Conservation (phyloP, 2,888 invertebrate genomes). For the Axea sp. region DNA sequence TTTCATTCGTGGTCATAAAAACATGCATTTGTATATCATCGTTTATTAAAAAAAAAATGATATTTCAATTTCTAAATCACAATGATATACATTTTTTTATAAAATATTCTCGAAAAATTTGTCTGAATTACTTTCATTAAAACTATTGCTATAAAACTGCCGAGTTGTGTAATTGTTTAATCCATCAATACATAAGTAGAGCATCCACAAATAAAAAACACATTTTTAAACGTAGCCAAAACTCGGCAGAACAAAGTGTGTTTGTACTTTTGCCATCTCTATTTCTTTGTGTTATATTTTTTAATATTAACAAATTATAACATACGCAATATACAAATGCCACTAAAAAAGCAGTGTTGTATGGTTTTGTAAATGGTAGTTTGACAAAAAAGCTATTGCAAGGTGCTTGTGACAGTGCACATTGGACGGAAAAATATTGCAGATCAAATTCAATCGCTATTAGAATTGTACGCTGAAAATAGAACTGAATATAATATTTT, state of each 20-base stretch:
- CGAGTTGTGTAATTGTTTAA: conserved; percentile 34
- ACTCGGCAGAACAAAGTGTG: conserved; percentile 33
- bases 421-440: conserved; percentile 59
- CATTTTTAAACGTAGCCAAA: no score
- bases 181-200: no score
- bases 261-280: conserved; percentile 43
- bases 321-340: conserved; percentile 76
- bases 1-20: no score
- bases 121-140: conserved; percentile 20
- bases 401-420: conserved; percentile 73
- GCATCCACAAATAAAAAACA: no score
- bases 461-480: conserved; percentile 32
- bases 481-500: conserved; percentile 34
- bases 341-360: conserved; percentile 76
- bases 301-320: conserved; percentile 48
- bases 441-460: conserved; percentile 14
- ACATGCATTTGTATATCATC: no score
- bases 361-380: conserved; percentile 69
- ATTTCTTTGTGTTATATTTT: conserved; percentile 20
- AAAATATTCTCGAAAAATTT: conserved; percentile 27
- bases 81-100: no score
- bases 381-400: conserved; percentile 68
- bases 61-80: no score
- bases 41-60: no score
- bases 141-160: conserved; percentile 38